Evolutionary conservation across 2,888 invertebrate species (phyloP).

Genomic region (Thelaira solivaga): DNA sequence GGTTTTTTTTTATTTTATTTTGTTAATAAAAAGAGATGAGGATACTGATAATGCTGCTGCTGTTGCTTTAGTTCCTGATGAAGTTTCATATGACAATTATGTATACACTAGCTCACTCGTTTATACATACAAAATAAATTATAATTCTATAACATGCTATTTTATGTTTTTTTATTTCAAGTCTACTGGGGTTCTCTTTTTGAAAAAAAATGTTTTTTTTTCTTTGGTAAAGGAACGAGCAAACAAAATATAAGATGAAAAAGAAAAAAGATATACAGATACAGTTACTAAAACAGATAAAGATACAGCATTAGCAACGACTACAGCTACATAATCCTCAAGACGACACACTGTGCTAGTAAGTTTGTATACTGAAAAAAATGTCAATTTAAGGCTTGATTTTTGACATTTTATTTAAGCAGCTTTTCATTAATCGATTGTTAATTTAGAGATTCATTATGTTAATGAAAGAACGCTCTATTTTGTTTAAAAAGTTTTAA

Average conservation of each 20-base stretch:
- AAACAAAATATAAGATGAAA: not conserved
- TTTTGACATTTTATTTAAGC: too few species aligned
- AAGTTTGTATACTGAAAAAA: too few species aligned
- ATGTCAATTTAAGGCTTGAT: too few species aligned
- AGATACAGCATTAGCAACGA: not conserved
- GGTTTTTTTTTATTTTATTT: not conserved
- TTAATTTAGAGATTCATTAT: too few species aligned
- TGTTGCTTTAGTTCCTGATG: not conserved
- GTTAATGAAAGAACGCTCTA: too few species aligned
- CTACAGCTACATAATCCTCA: not conserved
- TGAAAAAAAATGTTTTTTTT: not conserved
- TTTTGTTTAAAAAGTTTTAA: too few species aligned
- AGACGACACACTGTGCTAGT: too few species aligned
- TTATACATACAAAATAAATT: constrained; percentile 38
- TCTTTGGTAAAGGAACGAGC: not conserved
- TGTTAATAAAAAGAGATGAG: not conserved
- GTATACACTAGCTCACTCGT: too few species aligned
- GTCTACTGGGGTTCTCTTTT: constrained; percentile 21
- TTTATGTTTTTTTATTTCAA: constrained; percentile 27
- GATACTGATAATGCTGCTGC: not conserved
- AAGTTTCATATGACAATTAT: constrained; percentile 60
- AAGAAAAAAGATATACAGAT: too few species aligned
- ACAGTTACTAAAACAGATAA: not conserved
- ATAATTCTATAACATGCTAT: constrained; percentile 45
- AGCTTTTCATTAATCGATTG: too few species aligned